These are phyloP conservation scores for Recurvirostra avosetta DNA, from an alignment of 2,113 vertebrate genomes.

Conservation along the genomic window DNA sequence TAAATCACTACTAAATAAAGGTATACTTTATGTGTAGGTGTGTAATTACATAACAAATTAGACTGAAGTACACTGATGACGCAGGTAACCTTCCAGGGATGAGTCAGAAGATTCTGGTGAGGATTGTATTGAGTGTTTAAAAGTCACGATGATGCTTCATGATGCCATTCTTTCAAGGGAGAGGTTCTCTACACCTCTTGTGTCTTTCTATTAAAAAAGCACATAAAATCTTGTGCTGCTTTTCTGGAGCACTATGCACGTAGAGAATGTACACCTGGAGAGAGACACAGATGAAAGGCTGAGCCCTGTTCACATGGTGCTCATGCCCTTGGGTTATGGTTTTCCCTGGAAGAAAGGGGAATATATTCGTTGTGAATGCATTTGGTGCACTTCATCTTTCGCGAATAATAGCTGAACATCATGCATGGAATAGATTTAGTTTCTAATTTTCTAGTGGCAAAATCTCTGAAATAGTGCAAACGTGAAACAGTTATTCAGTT, in stretches of 20 bases:
- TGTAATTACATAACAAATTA: background rate
- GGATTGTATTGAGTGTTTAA: background rate
- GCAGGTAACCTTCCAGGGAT: background rate
- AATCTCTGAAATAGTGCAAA: background rate
- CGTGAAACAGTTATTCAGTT: background rate
- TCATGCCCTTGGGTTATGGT: background rate
- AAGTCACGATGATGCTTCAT: background rate
- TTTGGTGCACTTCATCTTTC: background rate
- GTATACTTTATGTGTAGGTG: background rate
- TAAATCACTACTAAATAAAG: background rate
- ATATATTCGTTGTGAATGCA: background rate
- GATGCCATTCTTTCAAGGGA: background rate
- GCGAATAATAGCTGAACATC: background rate
- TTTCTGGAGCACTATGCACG: background rate
- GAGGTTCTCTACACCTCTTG: background rate
- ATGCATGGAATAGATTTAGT: background rate
- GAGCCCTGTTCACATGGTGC: background rate
- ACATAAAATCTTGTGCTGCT: background rate
- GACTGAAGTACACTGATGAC: background rate
- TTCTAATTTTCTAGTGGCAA: background rate
- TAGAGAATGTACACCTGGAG: background rate
- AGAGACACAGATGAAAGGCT: background rate
- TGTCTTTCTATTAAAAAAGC: background rate
- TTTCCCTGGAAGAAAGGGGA: background rate
- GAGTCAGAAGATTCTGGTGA: background rate